A percentile compares a stretch with the other conserved stretches of the same genome.
Conservation (phyloP, 1,140 invertebrate genomes). For the Adoxophyes honmai region DNA sequence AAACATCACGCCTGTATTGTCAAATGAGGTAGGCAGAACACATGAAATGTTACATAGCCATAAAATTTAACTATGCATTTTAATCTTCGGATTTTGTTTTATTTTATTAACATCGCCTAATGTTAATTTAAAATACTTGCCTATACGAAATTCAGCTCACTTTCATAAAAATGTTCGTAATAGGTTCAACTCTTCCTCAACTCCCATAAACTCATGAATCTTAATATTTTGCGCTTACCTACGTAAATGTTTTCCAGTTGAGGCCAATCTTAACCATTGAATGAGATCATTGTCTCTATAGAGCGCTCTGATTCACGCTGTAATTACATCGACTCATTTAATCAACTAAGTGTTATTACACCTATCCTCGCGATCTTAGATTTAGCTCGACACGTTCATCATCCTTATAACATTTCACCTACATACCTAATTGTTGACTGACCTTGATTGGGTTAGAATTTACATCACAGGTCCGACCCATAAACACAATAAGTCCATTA, state of each 20-base stretch:
- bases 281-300: constrained; percentile 28
- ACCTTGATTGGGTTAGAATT: constrained; percentile 4
- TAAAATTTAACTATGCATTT: no score
- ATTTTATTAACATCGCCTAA: no score
- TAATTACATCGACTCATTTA: constrained; percentile 21
- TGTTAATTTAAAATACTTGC: no score
- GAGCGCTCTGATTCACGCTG: constrained; percentile 29
- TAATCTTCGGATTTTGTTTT: no score
- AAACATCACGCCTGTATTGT: no score
- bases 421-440: constrained; percentile 11
- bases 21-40: no score
- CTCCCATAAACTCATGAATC: no score
- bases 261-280: not conserved
- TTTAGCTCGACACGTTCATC: not conserved
- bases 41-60: no score
- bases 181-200: no score
- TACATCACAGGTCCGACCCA: not conserved
- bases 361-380: not conserved
- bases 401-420: constrained; percentile 2
- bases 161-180: no score
- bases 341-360: not conserved
- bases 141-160: no score
- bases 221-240: no score
- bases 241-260: not conserved
- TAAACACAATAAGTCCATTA: constrained; percentile 32